Percentiles rank a stretch among this genome's conserved stretches.
phyloP scores from a whole-genome alignment of 2,797 vertebrate genomes.

The Tenualosa thibaudeaui region DNA sequence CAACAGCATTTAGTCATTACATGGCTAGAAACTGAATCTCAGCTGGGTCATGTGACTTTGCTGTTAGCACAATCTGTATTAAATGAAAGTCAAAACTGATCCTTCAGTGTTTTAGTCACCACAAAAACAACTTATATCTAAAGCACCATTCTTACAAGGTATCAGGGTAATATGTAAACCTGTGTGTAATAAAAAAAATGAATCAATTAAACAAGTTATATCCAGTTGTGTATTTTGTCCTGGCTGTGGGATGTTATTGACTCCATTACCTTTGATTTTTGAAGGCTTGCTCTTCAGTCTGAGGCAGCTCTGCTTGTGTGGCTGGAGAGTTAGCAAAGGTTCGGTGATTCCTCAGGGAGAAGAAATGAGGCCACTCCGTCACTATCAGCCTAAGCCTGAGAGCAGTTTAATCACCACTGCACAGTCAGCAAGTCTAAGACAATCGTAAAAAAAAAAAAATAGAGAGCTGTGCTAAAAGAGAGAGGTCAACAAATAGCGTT shows the following conservation, averaged over 20 bases:
- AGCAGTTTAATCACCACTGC: slow-evolving; percentile 58
- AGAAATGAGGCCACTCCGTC: slow-evolving; percentile 55
- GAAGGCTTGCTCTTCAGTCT: background rate
- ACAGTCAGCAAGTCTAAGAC: slow-evolving; percentile 50
- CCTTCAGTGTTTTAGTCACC: background rate
- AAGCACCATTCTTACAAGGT: background rate
- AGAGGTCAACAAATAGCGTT: slow-evolving; percentile 45
- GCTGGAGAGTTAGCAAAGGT: slow-evolving; percentile 39
- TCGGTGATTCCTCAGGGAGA: slow-evolving; percentile 39
- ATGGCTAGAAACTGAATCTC: background rate
- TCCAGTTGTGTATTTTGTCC: background rate
- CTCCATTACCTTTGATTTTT: slow-evolving; percentile 1
- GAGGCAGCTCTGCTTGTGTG: background rate
- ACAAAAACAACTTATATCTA: background rate
- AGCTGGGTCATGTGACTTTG: background rate
- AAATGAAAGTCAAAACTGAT: background rate
- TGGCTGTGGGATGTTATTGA: slow-evolving; percentile 9
- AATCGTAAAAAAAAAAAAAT: slow-evolving; percentile 41
- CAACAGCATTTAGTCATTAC: background rate
- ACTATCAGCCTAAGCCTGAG: slow-evolving; percentile 49
- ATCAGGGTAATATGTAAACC: background rate
- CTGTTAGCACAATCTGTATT: background rate
- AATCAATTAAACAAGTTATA: background rate
- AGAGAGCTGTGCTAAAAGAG: slow-evolving; percentile 47
- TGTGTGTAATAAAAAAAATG: background rate